Evolutionary conservation across 2,113 vertebrate species (phyloP).

Genomic region (Cyphomyrus plagiostoma): DNA sequence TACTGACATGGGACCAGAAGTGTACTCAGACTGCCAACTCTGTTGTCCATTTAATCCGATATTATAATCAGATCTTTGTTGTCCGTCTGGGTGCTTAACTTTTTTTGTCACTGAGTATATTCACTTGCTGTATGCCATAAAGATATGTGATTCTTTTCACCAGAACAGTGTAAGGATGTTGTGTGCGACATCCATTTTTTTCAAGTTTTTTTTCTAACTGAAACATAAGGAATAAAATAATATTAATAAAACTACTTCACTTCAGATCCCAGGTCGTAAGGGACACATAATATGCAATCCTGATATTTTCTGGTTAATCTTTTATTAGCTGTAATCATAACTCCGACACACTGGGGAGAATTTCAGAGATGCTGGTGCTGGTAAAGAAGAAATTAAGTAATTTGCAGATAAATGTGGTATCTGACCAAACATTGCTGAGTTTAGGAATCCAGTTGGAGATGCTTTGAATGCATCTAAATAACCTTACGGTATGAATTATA

Average conservation of each 20-base stretch:
- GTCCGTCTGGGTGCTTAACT: too few relatives aligned
- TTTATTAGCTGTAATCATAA: neutral
- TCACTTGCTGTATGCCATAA: neutral
- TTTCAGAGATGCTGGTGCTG: neutral
- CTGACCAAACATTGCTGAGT: neutral
- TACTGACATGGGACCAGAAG: neutral
- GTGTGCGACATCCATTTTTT: neutral
- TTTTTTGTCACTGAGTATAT: neutral
- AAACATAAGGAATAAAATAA: neutral
- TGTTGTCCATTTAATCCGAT: too few relatives aligned
- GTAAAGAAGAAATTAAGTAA: neutral
- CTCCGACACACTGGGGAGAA: neutral
- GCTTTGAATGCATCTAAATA: neutral
- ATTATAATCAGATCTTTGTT: too few relatives aligned
- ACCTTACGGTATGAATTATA: neutral
- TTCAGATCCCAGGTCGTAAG: neutral
- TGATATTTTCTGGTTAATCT: neutral
- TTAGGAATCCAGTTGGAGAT: neutral
- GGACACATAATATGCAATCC: neutral
- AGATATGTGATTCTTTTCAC: neutral
- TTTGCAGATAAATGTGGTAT: neutral
- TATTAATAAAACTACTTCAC: neutral
- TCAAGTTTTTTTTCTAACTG: neutral
- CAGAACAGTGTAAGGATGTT: neutral
- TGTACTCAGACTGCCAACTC: neutral